These are phyloP conservation scores for Chalcis sispes DNA, from an alignment of 2,888 invertebrate genomes.

Conservation along the genomic window DNA sequence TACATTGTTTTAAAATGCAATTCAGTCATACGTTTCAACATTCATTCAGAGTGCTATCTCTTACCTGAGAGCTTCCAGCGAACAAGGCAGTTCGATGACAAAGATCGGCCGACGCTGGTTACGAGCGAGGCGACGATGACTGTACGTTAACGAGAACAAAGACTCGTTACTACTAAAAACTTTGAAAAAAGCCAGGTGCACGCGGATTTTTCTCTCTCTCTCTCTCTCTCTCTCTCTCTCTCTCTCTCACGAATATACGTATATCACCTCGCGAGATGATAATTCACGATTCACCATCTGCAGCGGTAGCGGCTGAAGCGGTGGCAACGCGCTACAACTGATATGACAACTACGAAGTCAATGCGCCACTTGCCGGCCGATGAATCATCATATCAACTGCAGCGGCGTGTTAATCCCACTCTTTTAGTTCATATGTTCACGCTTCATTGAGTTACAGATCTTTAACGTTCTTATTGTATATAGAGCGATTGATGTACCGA, in stretches of 20 bases:
- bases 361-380: background rate
- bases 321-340: background rate
- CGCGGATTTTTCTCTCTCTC: too few species aligned
- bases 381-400: background rate
- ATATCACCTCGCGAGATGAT: too few species aligned
- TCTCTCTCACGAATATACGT: too few species aligned
- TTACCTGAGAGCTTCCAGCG: slow-evolving; percentile 30
- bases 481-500: background rate
- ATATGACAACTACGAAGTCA: background rate
- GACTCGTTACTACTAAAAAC: too few species aligned
- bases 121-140: background rate
- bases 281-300: too few species aligned
- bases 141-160: background rate
- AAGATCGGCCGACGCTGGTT: background rate
- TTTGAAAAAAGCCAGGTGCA: too few species aligned
- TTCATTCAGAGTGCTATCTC: too few species aligned
- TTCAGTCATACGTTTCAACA: too few species aligned
- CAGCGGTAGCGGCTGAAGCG: too few species aligned
- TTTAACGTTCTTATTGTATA: background rate
- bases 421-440: background rate
- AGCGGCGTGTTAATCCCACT: background rate
- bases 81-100: background rate
- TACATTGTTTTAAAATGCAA: too few species aligned
- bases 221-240: too few species aligned
- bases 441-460: background rate